Evolutionary conservation across 2,797 vertebrate genomes (phyloP).

Genomic region (Pagetopsis macropterus): DNA sequence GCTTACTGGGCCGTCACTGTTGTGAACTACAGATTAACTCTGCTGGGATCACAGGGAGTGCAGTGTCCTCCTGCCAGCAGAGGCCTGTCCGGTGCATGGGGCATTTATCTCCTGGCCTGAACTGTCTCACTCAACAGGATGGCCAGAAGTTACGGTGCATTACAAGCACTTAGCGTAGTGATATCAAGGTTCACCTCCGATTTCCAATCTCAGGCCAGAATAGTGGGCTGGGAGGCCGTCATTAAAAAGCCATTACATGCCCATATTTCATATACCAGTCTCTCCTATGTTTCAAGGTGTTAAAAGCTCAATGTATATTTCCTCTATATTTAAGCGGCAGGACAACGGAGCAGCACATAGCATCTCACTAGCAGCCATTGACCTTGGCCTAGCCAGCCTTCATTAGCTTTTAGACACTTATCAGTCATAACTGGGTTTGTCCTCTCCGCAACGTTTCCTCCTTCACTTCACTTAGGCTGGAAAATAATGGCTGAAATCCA

Average conservation of each 20-base stretch:
- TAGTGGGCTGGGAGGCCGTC: slow-evolving; percentile 85
- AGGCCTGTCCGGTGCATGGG: slow-evolving; percentile 73
- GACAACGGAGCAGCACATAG: slow-evolving; percentile 83
- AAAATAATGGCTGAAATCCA: slow-evolving; percentile 91
- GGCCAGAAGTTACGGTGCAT: slow-evolving; percentile 88
- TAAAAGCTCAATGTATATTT: slow-evolving; percentile 91
- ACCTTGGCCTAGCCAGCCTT: slow-evolving; percentile 89
- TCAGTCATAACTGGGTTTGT: slow-evolving; percentile 90
- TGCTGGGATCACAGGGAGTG: slow-evolving; percentile 72
- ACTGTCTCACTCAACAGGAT: slow-evolving; percentile 83
- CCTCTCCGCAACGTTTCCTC: slow-evolving; percentile 86
- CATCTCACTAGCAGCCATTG: slow-evolving; percentile 86
- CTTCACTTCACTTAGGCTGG: slow-evolving; percentile 89
- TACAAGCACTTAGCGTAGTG: slow-evolving; percentile 88
- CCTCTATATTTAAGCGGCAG: slow-evolving; percentile 87
- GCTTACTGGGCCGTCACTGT: slow-evolving; percentile 23
- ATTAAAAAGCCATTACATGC: slow-evolving; percentile 90
- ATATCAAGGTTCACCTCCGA: slow-evolving; percentile 90
- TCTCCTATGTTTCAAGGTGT: slow-evolving; percentile 88
- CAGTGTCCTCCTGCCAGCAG: slow-evolving; percentile 70
- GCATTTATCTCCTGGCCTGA: slow-evolving; percentile 85
- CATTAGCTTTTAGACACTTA: slow-evolving; percentile 92
- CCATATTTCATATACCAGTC: slow-evolving; percentile 88
- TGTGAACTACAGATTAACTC: slow-evolving; percentile 49
- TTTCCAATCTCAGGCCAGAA: slow-evolving; percentile 88